phyloP scores from a whole-genome alignment of 2,888 invertebrate genomes.

The Acronicta psi region DNA sequence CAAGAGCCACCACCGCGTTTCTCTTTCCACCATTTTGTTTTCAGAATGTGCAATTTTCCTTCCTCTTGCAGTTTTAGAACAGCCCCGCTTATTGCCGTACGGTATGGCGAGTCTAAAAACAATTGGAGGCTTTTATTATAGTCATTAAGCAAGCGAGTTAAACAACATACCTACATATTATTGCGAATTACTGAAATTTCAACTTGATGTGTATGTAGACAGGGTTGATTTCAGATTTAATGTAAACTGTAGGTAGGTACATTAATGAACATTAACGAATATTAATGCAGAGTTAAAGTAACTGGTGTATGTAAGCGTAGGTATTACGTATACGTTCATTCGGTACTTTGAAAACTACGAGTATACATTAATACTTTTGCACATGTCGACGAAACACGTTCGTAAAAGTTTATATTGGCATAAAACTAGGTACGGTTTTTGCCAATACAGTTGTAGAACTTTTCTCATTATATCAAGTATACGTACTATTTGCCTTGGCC shows the following conservation, averaged over 20 bases:
- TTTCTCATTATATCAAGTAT: constrained; percentile 45
- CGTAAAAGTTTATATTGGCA: constrained; percentile 45
- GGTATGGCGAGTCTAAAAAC: constrained; percentile 95
- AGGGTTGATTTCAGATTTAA: background rate
- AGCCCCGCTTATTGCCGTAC: constrained; percentile 97
- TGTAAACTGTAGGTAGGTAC: too few species aligned
- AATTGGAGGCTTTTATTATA: constrained; percentile 27
- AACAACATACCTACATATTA: background rate
- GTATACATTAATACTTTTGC: constrained; percentile 29
- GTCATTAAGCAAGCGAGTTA: constrained; percentile 9
- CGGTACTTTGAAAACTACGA: background rate
- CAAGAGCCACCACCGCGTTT: constrained; percentile 96
- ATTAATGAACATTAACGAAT: too few species aligned
- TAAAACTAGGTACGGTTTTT: constrained; percentile 32
- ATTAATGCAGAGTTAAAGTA: too few species aligned
- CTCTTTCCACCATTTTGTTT: constrained; percentile 99
- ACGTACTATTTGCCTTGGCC: constrained; percentile 19
- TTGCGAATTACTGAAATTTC: background rate
- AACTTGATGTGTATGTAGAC: background rate
- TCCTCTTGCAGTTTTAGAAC: constrained; percentile 98
- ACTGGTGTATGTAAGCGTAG: too few species aligned
- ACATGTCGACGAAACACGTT: constrained; percentile 22
- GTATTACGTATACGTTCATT: background rate
- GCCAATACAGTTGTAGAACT: constrained; percentile 41
- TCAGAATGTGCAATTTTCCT: constrained; percentile 96